Base-by-base conservation (phyloP, 2,888 invertebrate species). In the Gibbula magus region DNA sequence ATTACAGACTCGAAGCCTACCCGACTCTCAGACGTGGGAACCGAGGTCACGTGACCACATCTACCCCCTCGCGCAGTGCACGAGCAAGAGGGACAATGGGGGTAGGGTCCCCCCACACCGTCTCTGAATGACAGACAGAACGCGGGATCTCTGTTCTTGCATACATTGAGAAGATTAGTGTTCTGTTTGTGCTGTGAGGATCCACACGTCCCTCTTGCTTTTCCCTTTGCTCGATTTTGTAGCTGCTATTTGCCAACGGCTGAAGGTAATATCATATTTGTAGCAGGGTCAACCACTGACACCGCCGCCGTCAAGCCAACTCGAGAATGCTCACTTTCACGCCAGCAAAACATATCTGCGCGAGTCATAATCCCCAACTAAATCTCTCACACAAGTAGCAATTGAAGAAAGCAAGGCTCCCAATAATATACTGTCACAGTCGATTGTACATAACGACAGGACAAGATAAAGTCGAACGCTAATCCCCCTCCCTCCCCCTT, bases 401-500 rank as follows among this genome's bases (percentile, higher is more conserved):
- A 61, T 29, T 61, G 61, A 61, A 61, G 61, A 61, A 61, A 61
- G 61, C 61, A 25, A 61, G 61, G 22, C 61, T 10, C 29, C 10
- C 61, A 22, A 29, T 61, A 61, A 61, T 61, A 61, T 61, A 29
- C 29, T 61, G 25, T 13, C 29, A 61, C 61, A 25, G 29, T 22
- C n/a, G 61, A 29, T 61, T 3, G 61, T 61, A 61, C 61, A 61
- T 25, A 22, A 29, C 16, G 16, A 25, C 25, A 13, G 25, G 61
- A 61, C 61, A 61, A 61, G 61, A 61, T 61, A 61, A 61, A 61
- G 61, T 29, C 29, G 22, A 18, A 29, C 29, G 61, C 61, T 61
- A 61, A 61, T 61, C 61, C 61, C 61, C 61, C 61, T 61, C 61
- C 29, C 61, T 61, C 61, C 61, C 61, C 61, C n/a, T 61, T 61